Evolutionary conservation across 2,113 vertebrate species (phyloP).

Genomic region (Clarias macrocephalus): DNA sequence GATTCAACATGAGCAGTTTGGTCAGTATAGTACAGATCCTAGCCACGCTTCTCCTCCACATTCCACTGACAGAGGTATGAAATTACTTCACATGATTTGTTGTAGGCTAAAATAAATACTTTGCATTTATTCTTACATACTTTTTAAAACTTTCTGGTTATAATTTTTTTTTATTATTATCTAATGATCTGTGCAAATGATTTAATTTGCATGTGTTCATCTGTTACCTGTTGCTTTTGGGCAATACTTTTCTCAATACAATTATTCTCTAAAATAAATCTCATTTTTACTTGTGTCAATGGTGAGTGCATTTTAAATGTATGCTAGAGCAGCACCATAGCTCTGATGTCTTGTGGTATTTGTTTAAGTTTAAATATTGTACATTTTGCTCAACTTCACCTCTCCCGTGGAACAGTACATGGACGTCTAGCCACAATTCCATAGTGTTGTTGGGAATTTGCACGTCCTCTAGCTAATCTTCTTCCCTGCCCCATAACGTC

Average conservation of each 20-base stretch:
- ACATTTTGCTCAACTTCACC: not conserved
- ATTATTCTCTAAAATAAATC: not conserved
- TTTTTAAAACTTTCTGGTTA: not conserved
- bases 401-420: not conserved
- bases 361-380: not conserved
- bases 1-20: conserved; percentile 56
- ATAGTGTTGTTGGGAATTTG: conserved; percentile 17
- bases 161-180: not conserved
- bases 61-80: conserved; percentile 64
- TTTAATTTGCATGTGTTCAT: not conserved
- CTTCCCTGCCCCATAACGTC: not conserved
- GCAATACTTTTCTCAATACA: not conserved
- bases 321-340: not conserved
- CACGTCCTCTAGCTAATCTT: conserved; percentile 42
- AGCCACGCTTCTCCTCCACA: conserved; percentile 54
- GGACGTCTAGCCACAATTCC: not conserved
- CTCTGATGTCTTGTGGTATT: not conserved
- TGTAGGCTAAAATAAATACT: not conserved
- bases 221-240: not conserved
- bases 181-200: not conserved
- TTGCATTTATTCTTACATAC: not conserved
- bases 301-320: not conserved
- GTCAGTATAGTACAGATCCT: conserved; percentile 48
- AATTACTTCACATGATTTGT: not conserved
- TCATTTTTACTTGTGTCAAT: not conserved